Base-by-base conservation (phyloP, 1,140 invertebrate genomes). In the Platorchestia sp. region DNA sequence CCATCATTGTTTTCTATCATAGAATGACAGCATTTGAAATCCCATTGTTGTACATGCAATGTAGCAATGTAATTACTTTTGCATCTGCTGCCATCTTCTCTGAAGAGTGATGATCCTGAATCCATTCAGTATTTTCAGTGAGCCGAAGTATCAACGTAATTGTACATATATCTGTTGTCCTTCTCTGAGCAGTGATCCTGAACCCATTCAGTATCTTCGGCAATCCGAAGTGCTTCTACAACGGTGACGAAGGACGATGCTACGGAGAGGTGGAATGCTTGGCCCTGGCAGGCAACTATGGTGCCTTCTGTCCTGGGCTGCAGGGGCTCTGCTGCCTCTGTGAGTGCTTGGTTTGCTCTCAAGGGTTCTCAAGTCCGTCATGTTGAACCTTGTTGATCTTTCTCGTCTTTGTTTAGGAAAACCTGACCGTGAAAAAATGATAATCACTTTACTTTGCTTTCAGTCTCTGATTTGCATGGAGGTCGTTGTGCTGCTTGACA, bases 301-400 rank as follows among this genome's bases (percentile, higher is more conserved):
- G 96, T 19, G 95, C 91, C 75, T 95, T 96, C 59, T 96, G 95
- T 44, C 45, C 93, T 14, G 96, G 95, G 36, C 95, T 96, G 40
- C 41, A 90, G 36, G 96, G 96, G 16, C 93, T 96, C 19, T 96
- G 96, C 95, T 96, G 96, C 87, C 75, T 96, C 3, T 96, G 96
- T 96, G 45, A 96, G 96, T 90, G 53, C 87, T 44, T 51, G 19
- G 47, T 51, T 51, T 51, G 47, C 27, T 75, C 59, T 75, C 27
- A 75, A 75, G 10, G 3, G 59, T 36, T 75, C 27, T 14, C 27
- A 75, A 75, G 59, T 75, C 1, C 27, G 59, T 10, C 27, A 22
- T 75, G 59, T 36, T 75, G 59, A 75, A 22, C 27, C 59, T 75
- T 75, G 59, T 75, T 36, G 10, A 75, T 3, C 59, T 75, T 10